Base-by-base conservation (phyloP, 2,888 invertebrate genomes). In the Blastobasis adustella region DNA sequence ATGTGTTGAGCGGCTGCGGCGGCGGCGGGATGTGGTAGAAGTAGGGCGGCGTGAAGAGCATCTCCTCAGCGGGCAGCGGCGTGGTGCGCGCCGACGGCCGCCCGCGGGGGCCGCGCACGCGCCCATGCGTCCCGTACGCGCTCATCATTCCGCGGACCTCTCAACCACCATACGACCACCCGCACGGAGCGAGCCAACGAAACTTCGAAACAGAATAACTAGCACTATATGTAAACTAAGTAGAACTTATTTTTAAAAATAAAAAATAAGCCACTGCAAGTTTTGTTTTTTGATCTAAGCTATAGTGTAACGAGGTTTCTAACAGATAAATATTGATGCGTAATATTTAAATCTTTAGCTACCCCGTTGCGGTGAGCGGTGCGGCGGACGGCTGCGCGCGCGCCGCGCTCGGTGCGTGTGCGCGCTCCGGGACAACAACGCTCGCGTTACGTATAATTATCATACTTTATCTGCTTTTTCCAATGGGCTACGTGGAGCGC, bases 401-500 rank as follows among this genome's bases (percentile, higher is more conserved):
- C 38, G 37, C 6, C 10, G 50, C 41, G 10, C 46, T 7, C 37
- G 45, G 67, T 79, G 79, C 71, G 76, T 74, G 66, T 61, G 59
- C 54, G 55, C 49, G 74, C 63, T 66, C 71, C 65, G 71, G 71
- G 68, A 73, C 66, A 66, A 71, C 69, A 66, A 69, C 76, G 80
- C 69, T 66, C 77, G 76, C 76, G 68, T 76, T 78, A 73, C 76
- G 78, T 80, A 63, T 77, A 81, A 84, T 87, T 85, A 85, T 81
- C 80, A 84, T 82, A 82, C 66, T 84, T 81, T 82, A 84, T 86
- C 83, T 82, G 79, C 78, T 82, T 86, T 86, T 86, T 79, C 82
- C 82, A 82, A 85, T 84, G 76, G 75, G 73, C 60, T 81, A 81
- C 79, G 70, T 80, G 79, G 74, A 82, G 81, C 85, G 82, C 70